Conservation (phyloP, 2,888 invertebrate species). For the Agriotes lineatus region DNA sequence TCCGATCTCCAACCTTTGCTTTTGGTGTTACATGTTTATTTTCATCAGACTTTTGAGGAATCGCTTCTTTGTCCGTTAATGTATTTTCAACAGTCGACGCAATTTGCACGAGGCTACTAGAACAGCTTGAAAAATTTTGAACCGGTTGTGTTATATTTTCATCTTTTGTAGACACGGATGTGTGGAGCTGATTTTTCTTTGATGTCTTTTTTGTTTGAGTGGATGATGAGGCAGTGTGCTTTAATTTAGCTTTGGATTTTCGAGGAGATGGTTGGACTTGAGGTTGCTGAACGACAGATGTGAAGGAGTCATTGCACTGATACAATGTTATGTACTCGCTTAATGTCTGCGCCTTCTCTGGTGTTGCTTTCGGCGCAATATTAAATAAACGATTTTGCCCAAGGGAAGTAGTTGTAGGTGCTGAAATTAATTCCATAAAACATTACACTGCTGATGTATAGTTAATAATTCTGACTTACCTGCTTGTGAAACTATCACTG, state of each 20-base stretch:
- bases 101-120: no score
- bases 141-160: no score
- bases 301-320: slow-evolving; percentile 36
- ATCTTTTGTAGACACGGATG: no score
- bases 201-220: background rate
- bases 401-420: slow-evolving; percentile 9
- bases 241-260: background rate
- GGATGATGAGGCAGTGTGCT: background rate
- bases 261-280: background rate
- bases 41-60: no score
- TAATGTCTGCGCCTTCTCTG: slow-evolving; percentile 33
- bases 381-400: slow-evolving; percentile 13
- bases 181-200: background rate
- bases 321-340: slow-evolving; percentile 47
- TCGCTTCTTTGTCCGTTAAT: no score
- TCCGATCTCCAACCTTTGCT: background rate
- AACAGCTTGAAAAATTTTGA: no score
- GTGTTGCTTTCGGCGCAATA: slow-evolving; percentile 25
- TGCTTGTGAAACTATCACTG: slow-evolving; percentile 12
- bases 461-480: no score
- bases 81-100: no score
- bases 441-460: no score
- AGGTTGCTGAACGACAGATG: slow-evolving; percentile 1
- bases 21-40: slow-evolving; percentile 15
- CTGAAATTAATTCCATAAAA: no score